Evolutionary conservation across 2,113 vertebrate species (phyloP).

Genomic region (Zosterops japonicus): DNA sequence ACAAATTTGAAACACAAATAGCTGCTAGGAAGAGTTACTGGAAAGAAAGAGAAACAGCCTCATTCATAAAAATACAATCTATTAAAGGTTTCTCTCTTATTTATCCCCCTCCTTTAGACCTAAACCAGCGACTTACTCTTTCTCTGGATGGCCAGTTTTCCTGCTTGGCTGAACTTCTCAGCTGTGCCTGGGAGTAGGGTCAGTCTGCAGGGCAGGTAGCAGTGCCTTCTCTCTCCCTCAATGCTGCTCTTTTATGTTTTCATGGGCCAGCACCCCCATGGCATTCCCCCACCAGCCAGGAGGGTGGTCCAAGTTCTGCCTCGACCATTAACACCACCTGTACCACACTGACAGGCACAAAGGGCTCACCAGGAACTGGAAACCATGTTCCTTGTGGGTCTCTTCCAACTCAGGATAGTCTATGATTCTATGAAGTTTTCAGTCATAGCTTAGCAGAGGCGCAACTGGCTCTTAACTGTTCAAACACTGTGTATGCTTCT

Average conservation of each 20-base stretch:
- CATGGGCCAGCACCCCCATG: background rate
- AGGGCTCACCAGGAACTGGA: background rate
- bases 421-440: background rate
- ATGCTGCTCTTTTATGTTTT: conserved; percentile 53
- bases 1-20: background rate
- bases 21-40: background rate
- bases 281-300: conserved; percentile 42
- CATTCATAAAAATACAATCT: background rate
- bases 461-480: background rate
- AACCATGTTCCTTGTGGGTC: background rate
- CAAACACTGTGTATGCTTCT: background rate
- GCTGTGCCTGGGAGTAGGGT: conserved; percentile 22
- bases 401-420: background rate
- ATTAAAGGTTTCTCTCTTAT: background rate
- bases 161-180: background rate
- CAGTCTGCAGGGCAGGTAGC: conserved; percentile 18
- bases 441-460: background rate
- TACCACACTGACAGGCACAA: accelerated
- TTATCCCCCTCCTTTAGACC: background rate
- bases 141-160: background rate
- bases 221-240: conserved; percentile 21
- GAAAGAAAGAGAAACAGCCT: background rate
- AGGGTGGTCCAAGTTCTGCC: conserved; percentile 20
- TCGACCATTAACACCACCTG: background rate
- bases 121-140: conserved; percentile 52